Base-by-base conservation (phyloP, 1,140 invertebrate genomes). In the Harlomillsia oculata region DNA sequence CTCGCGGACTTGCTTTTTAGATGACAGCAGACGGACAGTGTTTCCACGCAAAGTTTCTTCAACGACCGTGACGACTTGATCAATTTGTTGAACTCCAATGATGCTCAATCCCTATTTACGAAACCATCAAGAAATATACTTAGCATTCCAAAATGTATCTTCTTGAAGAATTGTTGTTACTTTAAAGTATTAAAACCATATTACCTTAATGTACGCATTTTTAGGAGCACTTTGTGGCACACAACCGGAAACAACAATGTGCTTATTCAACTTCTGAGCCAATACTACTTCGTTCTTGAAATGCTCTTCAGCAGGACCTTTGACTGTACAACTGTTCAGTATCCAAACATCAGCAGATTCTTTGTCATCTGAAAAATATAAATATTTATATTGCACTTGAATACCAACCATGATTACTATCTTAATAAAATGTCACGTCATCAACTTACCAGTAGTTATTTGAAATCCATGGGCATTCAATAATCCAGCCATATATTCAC, bases 61-160 rank as follows among this genome's bases (percentile, higher is more conserved):
- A 0, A 98, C 92, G n/a, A 97, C 92, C 75, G 97, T 92, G 0
- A 97, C 86, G n/a, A 99, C 89, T 64, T 92, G 77, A 69, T 98
- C 94, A 63, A 98, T 98, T 74, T 98, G 95, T 67, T 97, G 92
- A 0, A 97, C 93, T 8, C 96, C 96, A 34, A 99, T 85, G 0
- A 97, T 80, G 68, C 92, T 94, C 0, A 97, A 72, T 0, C 87
- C 89, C 70, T 83, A 74, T 1, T 9, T 26, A 8, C n/a, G 21
- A 44, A 54, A 54, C 30, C 14, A 21, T 23, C 20, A 18, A 40
- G 13, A 26, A 8, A 13, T n/a, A n/a, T n/a, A n/a, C n/a, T n/a
- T 9, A 36, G 34, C 14, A 14, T 13, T n/a, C 13, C 18, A 44
- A 46, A 25, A 45, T 36, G 14, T 16, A 8, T 20, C 18, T 34